phyloP scores from a whole-genome alignment of 2,797 vertebrate genomes.

The Lutjanus campechanus region DNA sequence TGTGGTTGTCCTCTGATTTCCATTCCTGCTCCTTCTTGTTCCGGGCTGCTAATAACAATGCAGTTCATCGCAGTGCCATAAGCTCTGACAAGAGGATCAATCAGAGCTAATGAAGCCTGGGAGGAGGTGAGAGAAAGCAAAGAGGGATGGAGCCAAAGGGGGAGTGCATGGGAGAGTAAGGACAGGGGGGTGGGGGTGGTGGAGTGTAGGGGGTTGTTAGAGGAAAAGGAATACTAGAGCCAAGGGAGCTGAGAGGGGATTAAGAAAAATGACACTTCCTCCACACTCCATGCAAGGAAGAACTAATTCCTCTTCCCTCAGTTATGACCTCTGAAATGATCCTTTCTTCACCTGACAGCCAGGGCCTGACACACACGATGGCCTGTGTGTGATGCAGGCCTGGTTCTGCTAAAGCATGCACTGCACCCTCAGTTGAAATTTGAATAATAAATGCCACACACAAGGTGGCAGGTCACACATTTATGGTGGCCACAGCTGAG shows the following conservation, averaged over 20 bases:
- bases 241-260: constrained; percentile 44
- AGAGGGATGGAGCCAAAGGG: constrained; percentile 31
- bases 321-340: constrained; percentile 33
- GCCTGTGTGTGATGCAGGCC: neutral
- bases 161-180: constrained; percentile 6
- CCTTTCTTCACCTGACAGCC: constrained; percentile 10
- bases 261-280: constrained; percentile 58
- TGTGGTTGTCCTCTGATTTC: constrained; percentile 31
- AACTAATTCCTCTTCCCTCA: constrained; percentile 39
- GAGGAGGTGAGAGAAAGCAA: constrained; percentile 57
- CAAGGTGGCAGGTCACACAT: too few species aligned
- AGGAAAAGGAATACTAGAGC: constrained; percentile 16
- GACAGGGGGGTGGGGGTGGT: neutral
- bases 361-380: constrained; percentile 6
- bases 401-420: too few species aligned
- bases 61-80: constrained; percentile 63
- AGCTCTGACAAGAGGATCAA: constrained; percentile 74
- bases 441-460: too few species aligned
- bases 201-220: neutral
- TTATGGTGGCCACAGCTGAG: neutral
- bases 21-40: constrained; percentile 29
- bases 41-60: constrained; percentile 44
- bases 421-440: too few species aligned
- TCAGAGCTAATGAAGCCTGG: constrained; percentile 78
- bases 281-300: constrained; percentile 20